A percentile compares a stretch with the other conserved stretches of the same genome.
Evolutionary conservation across 1,140 invertebrate species (phyloP).

Genomic region (Apocrypta bakeri): DNA sequence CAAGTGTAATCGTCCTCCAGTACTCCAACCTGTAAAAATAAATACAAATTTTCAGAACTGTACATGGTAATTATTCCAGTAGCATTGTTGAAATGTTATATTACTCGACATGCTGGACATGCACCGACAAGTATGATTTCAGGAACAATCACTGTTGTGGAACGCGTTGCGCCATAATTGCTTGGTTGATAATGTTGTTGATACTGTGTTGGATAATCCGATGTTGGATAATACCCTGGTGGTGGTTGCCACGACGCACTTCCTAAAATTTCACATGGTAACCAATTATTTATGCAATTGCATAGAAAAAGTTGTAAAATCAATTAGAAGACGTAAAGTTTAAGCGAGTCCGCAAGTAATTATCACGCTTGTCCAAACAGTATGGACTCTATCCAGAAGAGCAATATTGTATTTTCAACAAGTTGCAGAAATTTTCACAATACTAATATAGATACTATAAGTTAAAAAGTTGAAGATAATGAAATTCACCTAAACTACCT

Average conservation of each 20-base stretch:
- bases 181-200: slow-evolving; percentile 62
- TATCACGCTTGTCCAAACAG: too few species aligned
- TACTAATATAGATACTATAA: too few species aligned
- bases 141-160: slow-evolving; percentile 70
- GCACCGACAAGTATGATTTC: slow-evolving; percentile 85
- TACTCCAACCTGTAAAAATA: slow-evolving; percentile 79
- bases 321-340: neutral
- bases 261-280: slow-evolving; percentile 50
- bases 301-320: neutral
- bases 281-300: neutral
- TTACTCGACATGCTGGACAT: slow-evolving; percentile 87
- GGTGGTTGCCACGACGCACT: slow-evolving; percentile 64
- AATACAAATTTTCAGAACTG: neutral
- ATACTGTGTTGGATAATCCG: slow-evolving; percentile 38
- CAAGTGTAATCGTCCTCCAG: slow-evolving; percentile 90
- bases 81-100: slow-evolving; percentile 31
- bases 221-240: slow-evolving; percentile 70
- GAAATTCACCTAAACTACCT: neutral
- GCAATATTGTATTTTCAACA: neutral
- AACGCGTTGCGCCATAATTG: slow-evolving; percentile 73
- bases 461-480: neutral
- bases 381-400: too few species aligned
- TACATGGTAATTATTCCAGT: neutral
- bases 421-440: neutral
- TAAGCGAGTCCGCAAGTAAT: neutral